Conservation (phyloP, 2,888 invertebrate genomes). For the Ichneumon xanthorius region DNA sequence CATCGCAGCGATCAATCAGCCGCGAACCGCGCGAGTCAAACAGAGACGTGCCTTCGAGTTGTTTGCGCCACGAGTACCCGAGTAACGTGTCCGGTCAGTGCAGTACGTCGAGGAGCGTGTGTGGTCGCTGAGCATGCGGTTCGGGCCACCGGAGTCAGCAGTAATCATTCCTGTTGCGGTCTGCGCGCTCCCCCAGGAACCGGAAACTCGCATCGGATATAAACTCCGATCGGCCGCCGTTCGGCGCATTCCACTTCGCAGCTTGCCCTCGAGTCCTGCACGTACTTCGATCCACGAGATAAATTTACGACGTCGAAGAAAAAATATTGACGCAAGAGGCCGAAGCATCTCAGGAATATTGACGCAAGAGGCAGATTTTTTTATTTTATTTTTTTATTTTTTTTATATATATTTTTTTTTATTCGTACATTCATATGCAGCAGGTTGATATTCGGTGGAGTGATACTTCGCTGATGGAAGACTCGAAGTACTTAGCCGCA, state of each 20-base stretch:
- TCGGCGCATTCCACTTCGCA: not conserved
- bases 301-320: not conserved
- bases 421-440: not conserved
- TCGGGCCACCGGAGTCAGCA: conserved; percentile 19
- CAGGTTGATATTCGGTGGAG: conserved; percentile 4
- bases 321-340: not conserved
- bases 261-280: not conserved
- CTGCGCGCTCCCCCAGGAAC: conserved; percentile 26
- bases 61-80: conserved; percentile 25
- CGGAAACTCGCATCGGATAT: conserved; percentile 54
- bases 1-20: not conserved
- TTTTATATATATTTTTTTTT: too few relatives aligned
- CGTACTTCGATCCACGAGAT: not conserved
- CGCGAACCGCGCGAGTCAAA: conserved; percentile 13
- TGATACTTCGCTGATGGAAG: conserved; percentile 3
- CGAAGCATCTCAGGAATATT: not conserved
- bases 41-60: conserved; percentile 33
- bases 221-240: conserved; percentile 34
- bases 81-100: conserved; percentile 9
- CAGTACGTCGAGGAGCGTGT: conserved; percentile 19
- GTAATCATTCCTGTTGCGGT: conserved; percentile 45
- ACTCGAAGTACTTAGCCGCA: conserved; percentile 33
- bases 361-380: not conserved
- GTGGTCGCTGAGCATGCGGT: conserved; percentile 44
- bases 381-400: not conserved